Evolutionary conservation across 2,113 vertebrate genomes (phyloP), one percentile per base, ranked within the genome.

Genomic region (Entosphenus tridentatus): DNA sequence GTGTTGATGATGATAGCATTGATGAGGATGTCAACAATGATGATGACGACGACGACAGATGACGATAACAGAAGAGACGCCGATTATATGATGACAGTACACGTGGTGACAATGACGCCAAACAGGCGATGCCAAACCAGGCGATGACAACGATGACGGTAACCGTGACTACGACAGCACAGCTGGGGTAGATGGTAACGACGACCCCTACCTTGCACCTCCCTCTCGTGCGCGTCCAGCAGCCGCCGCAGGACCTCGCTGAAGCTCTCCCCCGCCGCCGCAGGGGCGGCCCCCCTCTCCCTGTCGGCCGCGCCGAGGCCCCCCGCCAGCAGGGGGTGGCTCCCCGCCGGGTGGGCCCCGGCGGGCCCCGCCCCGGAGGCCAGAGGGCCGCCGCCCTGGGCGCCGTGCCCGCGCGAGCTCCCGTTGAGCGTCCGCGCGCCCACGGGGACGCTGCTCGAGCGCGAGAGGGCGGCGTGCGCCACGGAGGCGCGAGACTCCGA

Each of bases 201-300:
- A 39, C 39, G 39, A 39, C 39, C 39, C 62, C 62, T 16, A 65
- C 62, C 62, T 65, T 65, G 62, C 62, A 65, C 62, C 62, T 65
- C 62, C n/a, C 62, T n/a, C n/a, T 65, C 62, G 62, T 65, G 62
- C n/a, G 21, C 62, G n/a, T 65, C 62, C 62, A 65, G 62, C n/a
- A 65, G 62, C 62, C 62, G 62, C 10, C 21, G n/a, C 8, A 65
- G n/a, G 62, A 65, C n/a, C 21, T 65, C 62, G 62, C 62, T 21
- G 62, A 65, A 65, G 62, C 62, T 65, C 62, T 65, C 62, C 6
- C 39, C 39, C 39, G 39, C 39, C 39, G 39, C 39, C 39, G 39
- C 39, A 9, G 62, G 62, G 62, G 62, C 62, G n/a, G 62, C 21
- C n/a, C 62, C 62, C n/a, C 62, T 21, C n/a, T 65, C n/a, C 62